Percentiles rank a stretch among this genome's conserved stretches.
Conservation (phyloP, 2,888 invertebrate genomes). For the Philereme vetulata region DNA sequence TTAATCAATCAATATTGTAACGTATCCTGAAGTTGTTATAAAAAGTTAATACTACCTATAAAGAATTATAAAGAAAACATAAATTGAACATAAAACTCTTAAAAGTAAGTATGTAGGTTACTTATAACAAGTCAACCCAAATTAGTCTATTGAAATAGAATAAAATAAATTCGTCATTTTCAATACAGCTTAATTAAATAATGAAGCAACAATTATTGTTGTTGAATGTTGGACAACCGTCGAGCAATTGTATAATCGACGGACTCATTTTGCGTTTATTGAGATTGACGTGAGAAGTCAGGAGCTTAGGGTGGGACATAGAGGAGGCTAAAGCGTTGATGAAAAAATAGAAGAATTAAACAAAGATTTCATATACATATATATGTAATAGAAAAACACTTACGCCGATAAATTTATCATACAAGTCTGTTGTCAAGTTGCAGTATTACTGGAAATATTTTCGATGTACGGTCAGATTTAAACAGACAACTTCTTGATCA, state of each 20-base stretch:
- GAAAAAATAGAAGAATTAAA: neutral
- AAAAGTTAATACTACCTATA: no score
- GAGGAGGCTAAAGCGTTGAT: slow-evolving; percentile 36
- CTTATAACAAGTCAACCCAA: neutral
- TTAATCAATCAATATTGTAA: no score
- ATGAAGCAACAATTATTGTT: slow-evolving; percentile 70
- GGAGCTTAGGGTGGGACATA: slow-evolving; percentile 36
- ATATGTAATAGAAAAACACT: neutral
- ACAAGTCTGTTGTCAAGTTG: no score
- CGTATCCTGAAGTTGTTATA: no score
- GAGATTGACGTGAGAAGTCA: slow-evolving; percentile 76
- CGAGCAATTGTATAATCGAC: slow-evolving; percentile 64
- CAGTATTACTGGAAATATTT: no score
- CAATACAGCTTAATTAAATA: slow-evolving; percentile 63
- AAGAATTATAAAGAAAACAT: neutral
- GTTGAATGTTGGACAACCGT: slow-evolving; percentile 60
- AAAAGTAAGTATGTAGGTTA: slow-evolving; percentile 2
- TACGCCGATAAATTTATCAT: neutral
- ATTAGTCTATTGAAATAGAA: slow-evolving; percentile 18
- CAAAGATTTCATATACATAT: no score
- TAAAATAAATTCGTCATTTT: slow-evolving; percentile 20
- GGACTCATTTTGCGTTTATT: slow-evolving; percentile 67
- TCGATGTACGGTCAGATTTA: no score
- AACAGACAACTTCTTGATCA: no score
- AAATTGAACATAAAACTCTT: neutral